phyloP scores from a whole-genome alignment of 2,888 invertebrate species.

The Vannuccia rotundouncinata region DNA sequence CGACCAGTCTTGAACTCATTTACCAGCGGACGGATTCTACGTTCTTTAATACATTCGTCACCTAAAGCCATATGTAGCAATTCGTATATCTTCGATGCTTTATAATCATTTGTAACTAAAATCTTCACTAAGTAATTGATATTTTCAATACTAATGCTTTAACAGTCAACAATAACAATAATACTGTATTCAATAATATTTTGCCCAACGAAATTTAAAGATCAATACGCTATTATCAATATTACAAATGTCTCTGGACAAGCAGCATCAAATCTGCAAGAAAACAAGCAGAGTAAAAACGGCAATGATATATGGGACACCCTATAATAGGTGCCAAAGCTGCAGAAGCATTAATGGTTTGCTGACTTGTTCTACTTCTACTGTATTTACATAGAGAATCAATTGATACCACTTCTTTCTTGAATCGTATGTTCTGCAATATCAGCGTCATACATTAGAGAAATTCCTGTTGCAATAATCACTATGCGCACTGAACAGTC shows the following conservation, averaged over 20 bases:
- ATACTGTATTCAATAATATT: neutral
- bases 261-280: neutral
- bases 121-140: neutral
- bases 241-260: neutral
- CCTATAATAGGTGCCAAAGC: constrained; percentile 19
- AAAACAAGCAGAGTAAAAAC: neutral
- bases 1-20: neutral
- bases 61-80: neutral
- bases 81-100: neutral
- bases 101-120: neutral
- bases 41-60: neutral
- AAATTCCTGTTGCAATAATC: constrained; percentile 4
- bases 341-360: constrained; percentile 26
- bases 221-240: neutral
- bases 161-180: neutral
- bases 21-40: neutral
- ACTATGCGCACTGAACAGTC: neutral
- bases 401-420: constrained; percentile 16
- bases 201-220: neutral
- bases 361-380: constrained; percentile 26
- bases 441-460: constrained; percentile 23
- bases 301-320: neutral
- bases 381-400: constrained; percentile 21
- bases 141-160: neutral
- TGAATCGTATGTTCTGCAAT: constrained; percentile 24